phyloP scores from a whole-genome alignment of 2,888 invertebrate genomes.

The Notodonta dromedarius region DNA sequence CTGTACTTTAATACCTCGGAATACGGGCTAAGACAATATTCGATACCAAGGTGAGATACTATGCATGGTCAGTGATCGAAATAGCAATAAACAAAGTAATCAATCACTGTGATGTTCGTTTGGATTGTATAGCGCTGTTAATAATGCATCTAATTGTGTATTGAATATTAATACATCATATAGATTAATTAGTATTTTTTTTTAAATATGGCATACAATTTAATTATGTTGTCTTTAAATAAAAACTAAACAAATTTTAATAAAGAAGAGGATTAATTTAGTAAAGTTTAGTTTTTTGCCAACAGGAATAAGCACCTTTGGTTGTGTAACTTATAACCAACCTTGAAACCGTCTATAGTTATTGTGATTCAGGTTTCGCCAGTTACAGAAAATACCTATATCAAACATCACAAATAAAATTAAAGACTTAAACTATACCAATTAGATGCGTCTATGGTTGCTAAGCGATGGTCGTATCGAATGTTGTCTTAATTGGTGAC shows the following conservation, averaged over 20 bases:
- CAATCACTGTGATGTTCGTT: not conserved
- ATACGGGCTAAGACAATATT: not conserved
- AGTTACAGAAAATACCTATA: not conserved
- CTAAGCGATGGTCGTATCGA: not conserved
- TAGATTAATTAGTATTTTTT: no score
- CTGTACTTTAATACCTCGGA: constrained; percentile 15
- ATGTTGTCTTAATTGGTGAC: not conserved
- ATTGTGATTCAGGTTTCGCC: not conserved
- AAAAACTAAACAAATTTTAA: no score
- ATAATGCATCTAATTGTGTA: not conserved
- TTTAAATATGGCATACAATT: no score
- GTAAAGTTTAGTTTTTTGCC: no score
- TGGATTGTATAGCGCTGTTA: not conserved
- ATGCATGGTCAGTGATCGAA: constrained; percentile 10
- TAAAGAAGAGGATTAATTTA: no score
- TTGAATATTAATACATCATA: no score
- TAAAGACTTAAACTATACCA: not conserved
- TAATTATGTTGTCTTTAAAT: no score
- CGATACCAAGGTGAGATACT: not conserved
- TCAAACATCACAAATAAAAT: constrained; percentile 2
- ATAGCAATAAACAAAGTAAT: constrained; percentile 29
- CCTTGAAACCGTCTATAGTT: no score
- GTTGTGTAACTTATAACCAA: no score
- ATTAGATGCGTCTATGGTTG: not conserved
- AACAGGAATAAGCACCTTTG: no score